Percentiles rank a stretch among this genome's conserved stretches.
Conservation (phyloP, 2,113 vertebrate genomes). For the Uria lomvia region DNA sequence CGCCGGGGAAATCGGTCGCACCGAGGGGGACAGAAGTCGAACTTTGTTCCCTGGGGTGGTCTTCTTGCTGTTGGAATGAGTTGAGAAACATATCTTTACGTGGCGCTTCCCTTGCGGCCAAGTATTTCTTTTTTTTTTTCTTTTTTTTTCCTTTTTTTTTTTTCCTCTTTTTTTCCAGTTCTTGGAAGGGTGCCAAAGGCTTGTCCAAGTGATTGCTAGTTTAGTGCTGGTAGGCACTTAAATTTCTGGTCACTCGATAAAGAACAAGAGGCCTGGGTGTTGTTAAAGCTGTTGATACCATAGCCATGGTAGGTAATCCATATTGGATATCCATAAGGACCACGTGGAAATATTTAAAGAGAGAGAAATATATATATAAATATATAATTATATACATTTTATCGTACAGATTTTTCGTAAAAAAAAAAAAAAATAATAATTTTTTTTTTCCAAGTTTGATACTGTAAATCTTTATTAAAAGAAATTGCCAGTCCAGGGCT, state of each 20-base stretch:
- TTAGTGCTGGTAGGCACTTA: slow-evolving; percentile 47
- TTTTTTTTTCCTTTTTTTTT: no score
- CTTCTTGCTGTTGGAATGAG: slow-evolving; percentile 40
- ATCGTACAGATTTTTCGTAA: slow-evolving; percentile 82
- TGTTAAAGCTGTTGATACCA: slow-evolving; percentile 68
- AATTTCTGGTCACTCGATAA: slow-evolving; percentile 54
- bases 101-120: slow-evolving; percentile 31
- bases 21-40: background rate
- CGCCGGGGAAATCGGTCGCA: background rate
- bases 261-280: slow-evolving; percentile 57
- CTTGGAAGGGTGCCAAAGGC: slow-evolving; percentile 60
- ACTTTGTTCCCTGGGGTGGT: slow-evolving; percentile 14
- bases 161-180: background rate
- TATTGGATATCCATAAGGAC: slow-evolving; percentile 93
- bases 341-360: slow-evolving; percentile 81
- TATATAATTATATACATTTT: slow-evolving; percentile 78
- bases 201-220: slow-evolving; percentile 58
- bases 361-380: slow-evolving; percentile 84
- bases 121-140: slow-evolving; percentile 16
- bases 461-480: slow-evolving; percentile 73
- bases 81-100: slow-evolving; percentile 21
- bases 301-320: slow-evolving; percentile 92
- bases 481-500: slow-evolving; percentile 69
- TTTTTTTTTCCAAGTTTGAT: slow-evolving; percentile 75
- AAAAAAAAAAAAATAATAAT: slow-evolving; percentile 54